A percentile compares a stretch with the other conserved stretches of the same genome.
Conservation (phyloP, 2,888 invertebrate species). For the Amiota communis region DNA sequence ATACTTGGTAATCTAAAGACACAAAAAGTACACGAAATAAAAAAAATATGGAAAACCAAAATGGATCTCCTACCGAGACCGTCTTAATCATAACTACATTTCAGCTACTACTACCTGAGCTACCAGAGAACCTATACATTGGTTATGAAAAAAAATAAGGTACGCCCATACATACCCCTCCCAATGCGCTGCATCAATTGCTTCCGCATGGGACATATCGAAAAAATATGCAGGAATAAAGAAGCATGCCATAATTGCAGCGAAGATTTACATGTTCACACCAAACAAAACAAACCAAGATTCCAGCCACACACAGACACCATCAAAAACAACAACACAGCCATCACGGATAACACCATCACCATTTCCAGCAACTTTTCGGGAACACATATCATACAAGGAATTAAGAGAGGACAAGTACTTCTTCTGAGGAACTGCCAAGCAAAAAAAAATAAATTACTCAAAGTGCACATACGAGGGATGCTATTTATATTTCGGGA, state of each 20-base stretch:
- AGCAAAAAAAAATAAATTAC: neutral
- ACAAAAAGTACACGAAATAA: neutral
- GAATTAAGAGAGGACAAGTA: neutral
- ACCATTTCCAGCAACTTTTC: neutral
- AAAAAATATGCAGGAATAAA: neutral
- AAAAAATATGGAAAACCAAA: neutral
- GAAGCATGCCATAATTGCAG: neutral
- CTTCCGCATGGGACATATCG: no score
- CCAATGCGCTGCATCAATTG: no score
- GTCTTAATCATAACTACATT: neutral
- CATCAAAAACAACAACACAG: neutral
- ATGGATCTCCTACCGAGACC: neutral
- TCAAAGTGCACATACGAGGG: neutral
- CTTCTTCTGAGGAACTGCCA: neutral
- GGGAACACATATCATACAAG: neutral
- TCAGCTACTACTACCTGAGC: neutral
- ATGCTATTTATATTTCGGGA: no score
- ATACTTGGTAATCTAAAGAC: neutral
- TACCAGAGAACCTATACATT: no score
- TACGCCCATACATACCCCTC: neutral
- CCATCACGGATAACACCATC: neutral
- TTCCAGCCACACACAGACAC: neutral
- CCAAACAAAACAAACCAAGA: neutral
- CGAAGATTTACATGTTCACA: neutral
- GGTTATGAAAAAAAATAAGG: neutral